A percentile compares a stretch with the other conserved stretches of the same genome.
These are phyloP conservation scores for Microplitis deprimator DNA, from an alignment of 2,888 invertebrate species.

Conservation along the genomic window DNA sequence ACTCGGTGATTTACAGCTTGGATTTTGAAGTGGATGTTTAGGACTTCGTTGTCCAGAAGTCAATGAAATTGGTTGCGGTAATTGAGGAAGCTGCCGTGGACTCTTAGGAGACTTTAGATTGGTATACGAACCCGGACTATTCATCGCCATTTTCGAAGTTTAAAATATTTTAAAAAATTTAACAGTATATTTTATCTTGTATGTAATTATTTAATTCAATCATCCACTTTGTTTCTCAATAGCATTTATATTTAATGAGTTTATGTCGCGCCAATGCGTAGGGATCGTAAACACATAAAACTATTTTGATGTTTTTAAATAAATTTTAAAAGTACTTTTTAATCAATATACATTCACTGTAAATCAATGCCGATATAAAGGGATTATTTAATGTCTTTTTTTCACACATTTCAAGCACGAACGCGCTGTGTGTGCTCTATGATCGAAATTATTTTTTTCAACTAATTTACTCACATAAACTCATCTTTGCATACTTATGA, in stretches of 20 bases:
- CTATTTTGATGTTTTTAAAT: not conserved
- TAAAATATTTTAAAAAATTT: not conserved
- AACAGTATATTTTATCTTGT: not conserved
- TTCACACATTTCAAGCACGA: too few relatives aligned
- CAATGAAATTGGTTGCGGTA: constrained; percentile 72
- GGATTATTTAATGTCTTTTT: too few relatives aligned
- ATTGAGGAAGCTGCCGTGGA: constrained; percentile 75
- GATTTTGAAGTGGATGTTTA: constrained; percentile 74
- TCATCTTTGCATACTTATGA: too few relatives aligned
- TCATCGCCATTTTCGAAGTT: constrained; percentile 73
- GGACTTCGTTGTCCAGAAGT: constrained; percentile 75
- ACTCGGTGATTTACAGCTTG: constrained; percentile 73
- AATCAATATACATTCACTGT: too few relatives aligned
- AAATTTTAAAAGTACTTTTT: not conserved
- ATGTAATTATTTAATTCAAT: not conserved
- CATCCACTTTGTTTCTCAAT: not conserved
- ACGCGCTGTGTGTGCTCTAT: too few relatives aligned
- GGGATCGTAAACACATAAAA: not conserved
- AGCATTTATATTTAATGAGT: not conserved
- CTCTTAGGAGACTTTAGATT: constrained; percentile 75
- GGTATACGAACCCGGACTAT: constrained; percentile 75
- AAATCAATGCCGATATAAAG: too few relatives aligned
- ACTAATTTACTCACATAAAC: too few relatives aligned
- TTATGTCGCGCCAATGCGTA: not conserved
- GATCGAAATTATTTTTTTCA: too few relatives aligned